phyloP scores from a whole-genome alignment of 2,797 vertebrate genomes.

The Sylvilagus floridanus region DNA sequence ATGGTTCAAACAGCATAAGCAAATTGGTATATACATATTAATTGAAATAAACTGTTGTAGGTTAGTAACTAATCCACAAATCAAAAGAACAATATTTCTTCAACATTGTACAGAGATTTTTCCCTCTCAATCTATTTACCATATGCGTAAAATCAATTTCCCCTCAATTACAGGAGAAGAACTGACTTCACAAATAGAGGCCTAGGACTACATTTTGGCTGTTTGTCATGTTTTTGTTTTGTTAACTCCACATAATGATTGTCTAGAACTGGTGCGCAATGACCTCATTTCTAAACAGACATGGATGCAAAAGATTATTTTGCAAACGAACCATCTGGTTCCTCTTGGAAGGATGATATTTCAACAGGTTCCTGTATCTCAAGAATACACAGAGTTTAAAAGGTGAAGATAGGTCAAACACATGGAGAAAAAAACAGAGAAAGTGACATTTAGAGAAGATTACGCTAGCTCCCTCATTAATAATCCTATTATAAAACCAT shows the following conservation, averaged over 20 bases:
- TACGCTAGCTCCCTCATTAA: background rate
- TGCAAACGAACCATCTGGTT: conserved; percentile 63
- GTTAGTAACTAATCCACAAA: background rate
- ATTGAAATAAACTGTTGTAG: conserved; percentile 14
- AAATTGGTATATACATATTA: background rate
- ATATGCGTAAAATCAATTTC: background rate
- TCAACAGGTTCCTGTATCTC: background rate
- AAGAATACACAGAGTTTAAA: conserved; percentile 56
- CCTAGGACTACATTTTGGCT: background rate
- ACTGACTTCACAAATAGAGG: background rate
- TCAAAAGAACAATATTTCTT: background rate
- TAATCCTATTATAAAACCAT: conserved; percentile 19
- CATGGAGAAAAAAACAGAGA: conserved; percentile 13
- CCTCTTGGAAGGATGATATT: conserved; percentile 49
- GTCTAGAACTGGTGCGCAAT: background rate
- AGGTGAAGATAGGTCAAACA: background rate
- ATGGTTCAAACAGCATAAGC: background rate
- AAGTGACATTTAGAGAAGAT: conserved; percentile 11
- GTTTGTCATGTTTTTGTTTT: background rate
- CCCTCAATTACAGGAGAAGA: background rate
- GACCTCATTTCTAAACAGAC: background rate
- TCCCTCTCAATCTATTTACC: background rate
- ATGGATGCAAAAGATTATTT: background rate
- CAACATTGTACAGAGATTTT: background rate
- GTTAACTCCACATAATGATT: background rate